phyloP scores from a whole-genome alignment of 2,797 vertebrate species.

The Premnoplex brunnescens region DNA sequence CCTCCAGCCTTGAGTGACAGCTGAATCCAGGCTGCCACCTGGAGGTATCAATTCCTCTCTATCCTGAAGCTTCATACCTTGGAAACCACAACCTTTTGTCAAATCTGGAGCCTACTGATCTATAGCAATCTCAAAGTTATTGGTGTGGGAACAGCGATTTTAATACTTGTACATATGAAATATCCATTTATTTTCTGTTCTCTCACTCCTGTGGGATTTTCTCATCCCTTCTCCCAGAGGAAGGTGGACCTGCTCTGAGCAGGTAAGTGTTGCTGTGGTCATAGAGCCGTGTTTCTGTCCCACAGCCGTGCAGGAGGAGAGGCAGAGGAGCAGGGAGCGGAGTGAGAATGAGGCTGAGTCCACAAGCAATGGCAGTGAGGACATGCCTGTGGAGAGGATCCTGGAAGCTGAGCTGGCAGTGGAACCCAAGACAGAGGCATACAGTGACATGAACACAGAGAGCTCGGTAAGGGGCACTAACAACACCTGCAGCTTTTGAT shows the following conservation, averaged over 20 bases:
- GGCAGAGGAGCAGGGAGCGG: constrained; percentile 91
- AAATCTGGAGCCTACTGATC: neutral
- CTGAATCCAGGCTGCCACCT: neutral
- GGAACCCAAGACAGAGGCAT: constrained; percentile 91
- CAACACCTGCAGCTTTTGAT: neutral
- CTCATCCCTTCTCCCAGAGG: neutral
- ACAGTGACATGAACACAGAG: constrained; percentile 80
- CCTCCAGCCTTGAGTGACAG: neutral
- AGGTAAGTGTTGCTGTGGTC: neutral
- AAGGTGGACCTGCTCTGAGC: neutral
- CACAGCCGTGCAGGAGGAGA: constrained; percentile 94
- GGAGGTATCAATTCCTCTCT: neutral
- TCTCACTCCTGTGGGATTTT: neutral
- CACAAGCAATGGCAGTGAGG: constrained; percentile 83
- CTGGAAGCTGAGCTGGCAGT: constrained; percentile 94
- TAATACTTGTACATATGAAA: neutral
- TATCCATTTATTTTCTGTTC: neutral
- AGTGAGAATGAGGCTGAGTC: constrained; percentile 89
- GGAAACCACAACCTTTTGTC: neutral
- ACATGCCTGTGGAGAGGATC: constrained; percentile 97
- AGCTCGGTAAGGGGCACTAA: constrained; percentile 82
- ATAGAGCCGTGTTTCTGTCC: neutral
- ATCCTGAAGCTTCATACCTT: neutral
- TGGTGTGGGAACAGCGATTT: neutral
- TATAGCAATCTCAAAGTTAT: neutral